Conservation (phyloP, 1,140 invertebrate species). For the Physella acuta region DNA sequence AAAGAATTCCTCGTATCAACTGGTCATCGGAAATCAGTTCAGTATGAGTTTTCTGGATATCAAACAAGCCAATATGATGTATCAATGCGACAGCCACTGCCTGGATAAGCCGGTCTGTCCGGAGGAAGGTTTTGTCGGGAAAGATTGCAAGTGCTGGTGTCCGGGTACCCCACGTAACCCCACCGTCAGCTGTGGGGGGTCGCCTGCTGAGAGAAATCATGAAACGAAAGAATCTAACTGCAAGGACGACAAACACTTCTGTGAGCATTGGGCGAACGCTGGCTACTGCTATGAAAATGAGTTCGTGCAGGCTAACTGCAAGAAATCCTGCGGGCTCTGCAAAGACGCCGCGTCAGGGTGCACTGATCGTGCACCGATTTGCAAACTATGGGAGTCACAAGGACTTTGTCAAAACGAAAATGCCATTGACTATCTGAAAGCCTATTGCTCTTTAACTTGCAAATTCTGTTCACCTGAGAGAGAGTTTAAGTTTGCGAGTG, state of each 20-base stretch:
- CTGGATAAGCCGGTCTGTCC: constrained; percentile 8
- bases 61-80: constrained; percentile 42
- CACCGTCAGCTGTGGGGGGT: neutral
- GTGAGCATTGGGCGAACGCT: neutral
- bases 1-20: constrained; percentile 31
- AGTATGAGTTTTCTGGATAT: constrained; percentile 45
- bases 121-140: constrained; percentile 34
- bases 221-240: neutral
- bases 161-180: constrained; percentile 15
- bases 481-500: neutral
- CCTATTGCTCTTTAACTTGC: neutral
- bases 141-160: constrained; percentile 35
- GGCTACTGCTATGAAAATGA: constrained; percentile 2
- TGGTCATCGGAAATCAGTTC: constrained; percentile 35
- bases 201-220: neutral
- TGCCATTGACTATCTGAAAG: neutral
- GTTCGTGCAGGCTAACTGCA: constrained; percentile 8
- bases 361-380: too few species aligned
- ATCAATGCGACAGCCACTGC: constrained; percentile 28
- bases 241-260: neutral
- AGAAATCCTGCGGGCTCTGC: neutral
- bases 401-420: neutral
- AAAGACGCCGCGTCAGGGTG: neutral
- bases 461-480: neutral
- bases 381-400: neutral